Evolutionary conservation across 2,113 vertebrate species (phyloP).

Genomic region (Theropithecus gelada): DNA sequence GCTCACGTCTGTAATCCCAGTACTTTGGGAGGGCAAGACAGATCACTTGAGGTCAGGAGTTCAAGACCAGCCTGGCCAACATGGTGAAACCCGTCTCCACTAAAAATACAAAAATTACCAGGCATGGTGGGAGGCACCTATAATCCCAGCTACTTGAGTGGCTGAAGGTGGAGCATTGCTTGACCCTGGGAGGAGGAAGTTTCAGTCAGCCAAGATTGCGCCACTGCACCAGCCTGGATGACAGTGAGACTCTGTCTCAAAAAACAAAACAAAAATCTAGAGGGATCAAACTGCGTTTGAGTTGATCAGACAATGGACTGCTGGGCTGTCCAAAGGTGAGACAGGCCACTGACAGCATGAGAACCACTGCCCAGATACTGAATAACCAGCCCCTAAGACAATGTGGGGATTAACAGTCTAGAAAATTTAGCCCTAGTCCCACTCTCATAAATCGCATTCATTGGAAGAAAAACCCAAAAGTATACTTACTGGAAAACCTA

Average conservation of each 20-base stretch:
- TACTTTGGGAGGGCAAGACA: no score
- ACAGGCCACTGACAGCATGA: background rate
- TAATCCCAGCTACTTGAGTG: no score
- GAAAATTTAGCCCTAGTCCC: background rate
- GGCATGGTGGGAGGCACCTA: no score
- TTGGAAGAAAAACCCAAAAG: background rate
- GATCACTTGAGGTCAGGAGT: no score
- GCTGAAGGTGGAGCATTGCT: no score
- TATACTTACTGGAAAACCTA: background rate
- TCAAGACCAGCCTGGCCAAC: no score
- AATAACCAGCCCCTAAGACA: background rate
- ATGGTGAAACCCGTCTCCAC: no score
- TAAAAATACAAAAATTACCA: no score
- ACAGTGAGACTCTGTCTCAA: no score
- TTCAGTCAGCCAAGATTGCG: fast-evolving
- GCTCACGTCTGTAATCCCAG: no score
- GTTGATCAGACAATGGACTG: background rate
- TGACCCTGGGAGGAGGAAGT: no score
- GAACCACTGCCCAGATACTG: background rate
- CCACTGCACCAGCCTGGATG: no score
- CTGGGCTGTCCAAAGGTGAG: background rate
- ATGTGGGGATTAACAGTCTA: background rate
- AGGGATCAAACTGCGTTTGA: background rate
- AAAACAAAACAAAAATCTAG: background rate
- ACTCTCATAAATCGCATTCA: background rate